phyloP scores from a whole-genome alignment of 2,888 invertebrate genomes.

The Chrysomela aeneicollis region DNA sequence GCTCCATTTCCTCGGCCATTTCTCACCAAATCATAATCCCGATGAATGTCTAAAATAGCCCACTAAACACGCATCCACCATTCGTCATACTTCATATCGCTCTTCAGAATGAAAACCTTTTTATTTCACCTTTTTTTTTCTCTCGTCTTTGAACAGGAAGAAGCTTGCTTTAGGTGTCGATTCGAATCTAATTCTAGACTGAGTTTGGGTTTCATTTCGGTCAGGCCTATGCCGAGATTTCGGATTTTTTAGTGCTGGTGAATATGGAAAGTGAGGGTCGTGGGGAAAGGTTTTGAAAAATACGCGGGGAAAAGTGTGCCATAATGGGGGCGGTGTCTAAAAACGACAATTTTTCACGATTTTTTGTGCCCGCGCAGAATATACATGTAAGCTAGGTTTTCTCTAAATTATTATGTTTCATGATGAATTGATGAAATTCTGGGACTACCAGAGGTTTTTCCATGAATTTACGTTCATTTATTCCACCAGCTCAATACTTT shows the following conservation, averaged over 20 bases:
- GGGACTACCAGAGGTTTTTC: too few relatives aligned
- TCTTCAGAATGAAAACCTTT: conserved; percentile 32
- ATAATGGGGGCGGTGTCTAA: conserved; percentile 31
- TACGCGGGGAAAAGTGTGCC: neutral
- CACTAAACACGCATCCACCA: conserved; percentile 25
- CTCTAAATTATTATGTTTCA: too few relatives aligned
- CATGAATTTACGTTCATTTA: too few relatives aligned
- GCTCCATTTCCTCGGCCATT: neutral
- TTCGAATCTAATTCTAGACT: conserved; percentile 46
- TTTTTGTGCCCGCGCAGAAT: conserved; percentile 49
- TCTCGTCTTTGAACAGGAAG: conserved; percentile 46
- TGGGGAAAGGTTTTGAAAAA: conserved; percentile 15
- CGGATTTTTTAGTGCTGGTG: conserved; percentile 2
- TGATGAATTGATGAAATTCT: too few relatives aligned
- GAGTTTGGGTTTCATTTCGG: conserved; percentile 20
- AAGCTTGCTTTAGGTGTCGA: conserved; percentile 46
- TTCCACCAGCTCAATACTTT: too few relatives aligned
- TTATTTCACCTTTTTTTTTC: conserved; percentile 37
- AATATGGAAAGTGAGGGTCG: conserved; percentile 17
- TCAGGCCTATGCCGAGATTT: conserved; percentile 17
- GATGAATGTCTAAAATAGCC: conserved; percentile 18
- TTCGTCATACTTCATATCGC: conserved; percentile 43
- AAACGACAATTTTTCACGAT: conserved; percentile 33
- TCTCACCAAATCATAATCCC: conserved; percentile 11
- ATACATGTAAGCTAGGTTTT: conserved; percentile 47